A percentile compares a stretch with the other conserved stretches of the same genome.
phyloP scores from a whole-genome alignment of 2,113 vertebrate genomes.

The Salvelinus namaycush region DNA sequence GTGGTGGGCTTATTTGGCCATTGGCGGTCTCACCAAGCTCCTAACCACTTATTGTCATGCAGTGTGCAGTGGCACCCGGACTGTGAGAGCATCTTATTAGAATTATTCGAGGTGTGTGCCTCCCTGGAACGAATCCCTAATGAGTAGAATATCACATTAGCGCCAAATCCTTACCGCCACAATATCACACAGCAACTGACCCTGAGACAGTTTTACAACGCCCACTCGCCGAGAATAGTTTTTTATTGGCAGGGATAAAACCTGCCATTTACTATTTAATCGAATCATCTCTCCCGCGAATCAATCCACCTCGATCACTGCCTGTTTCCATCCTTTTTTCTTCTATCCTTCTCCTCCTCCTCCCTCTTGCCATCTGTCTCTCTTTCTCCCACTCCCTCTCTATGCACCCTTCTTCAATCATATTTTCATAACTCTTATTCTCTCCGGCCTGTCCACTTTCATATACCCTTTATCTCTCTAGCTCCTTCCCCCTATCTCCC shows the following conservation, averaged over 20 bases:
- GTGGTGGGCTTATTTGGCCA: constrained; percentile 22
- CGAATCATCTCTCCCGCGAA: constrained; percentile 56
- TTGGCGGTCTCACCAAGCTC: constrained; percentile 45
- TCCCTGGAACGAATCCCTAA: constrained; percentile 54
- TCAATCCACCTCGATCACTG: constrained; percentile 58
- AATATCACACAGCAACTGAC: constrained; percentile 58
- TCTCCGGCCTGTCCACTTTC: constrained; percentile 52
- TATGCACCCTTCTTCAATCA: constrained; percentile 45
- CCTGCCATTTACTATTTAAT: constrained; percentile 24
- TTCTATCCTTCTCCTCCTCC: constrained; percentile 29
- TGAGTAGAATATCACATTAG: constrained; percentile 59
- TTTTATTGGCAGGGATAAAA: constrained; percentile 33
- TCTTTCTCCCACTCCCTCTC: constrained; percentile 7
- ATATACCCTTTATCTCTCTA: constrained; percentile 28
- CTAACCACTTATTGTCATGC: constrained; percentile 41
- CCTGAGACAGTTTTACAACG: constrained; percentile 52
- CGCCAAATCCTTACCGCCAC: constrained; percentile 44
- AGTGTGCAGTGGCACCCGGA: constrained; percentile 15
- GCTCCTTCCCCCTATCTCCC: background rate
- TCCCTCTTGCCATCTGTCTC: constrained; percentile 12
- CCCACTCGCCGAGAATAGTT: constrained; percentile 50
- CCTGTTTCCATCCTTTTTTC: constrained; percentile 55
- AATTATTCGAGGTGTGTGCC: constrained; percentile 53
- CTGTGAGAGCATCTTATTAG: constrained; percentile 56
- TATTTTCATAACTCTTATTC: constrained; percentile 61